Percentiles rank a stretch among this genome's conserved stretches.
These are phyloP conservation scores for Poeciliopsis prolifica DNA, from an alignment of 2,113 vertebrate genomes.

Conservation along the genomic window DNA sequence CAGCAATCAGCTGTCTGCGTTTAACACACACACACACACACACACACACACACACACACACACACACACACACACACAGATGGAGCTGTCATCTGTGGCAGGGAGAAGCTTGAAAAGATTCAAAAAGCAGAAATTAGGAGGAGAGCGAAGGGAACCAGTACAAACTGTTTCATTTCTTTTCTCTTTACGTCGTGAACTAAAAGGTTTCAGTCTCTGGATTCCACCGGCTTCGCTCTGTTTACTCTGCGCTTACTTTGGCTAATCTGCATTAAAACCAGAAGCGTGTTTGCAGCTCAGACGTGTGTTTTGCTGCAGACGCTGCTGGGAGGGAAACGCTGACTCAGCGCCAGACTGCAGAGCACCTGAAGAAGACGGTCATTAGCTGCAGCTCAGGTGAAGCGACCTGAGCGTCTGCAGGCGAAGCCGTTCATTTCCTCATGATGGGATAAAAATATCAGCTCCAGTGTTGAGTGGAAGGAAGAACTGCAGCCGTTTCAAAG, in stretches of 20 bases:
- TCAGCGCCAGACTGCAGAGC: conserved; percentile 27
- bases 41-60: neutral
- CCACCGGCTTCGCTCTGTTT: neutral
- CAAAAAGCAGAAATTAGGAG: too few species aligned
- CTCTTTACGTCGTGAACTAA: neutral
- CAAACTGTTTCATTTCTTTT: too few species aligned
- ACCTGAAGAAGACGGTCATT: conserved; percentile 32
- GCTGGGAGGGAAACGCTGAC: conserved; percentile 37
- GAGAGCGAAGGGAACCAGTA: too few species aligned
- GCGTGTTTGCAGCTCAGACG: conserved; percentile 17
- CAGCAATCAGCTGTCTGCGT: conserved; percentile 24
- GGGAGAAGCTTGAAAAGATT: too few species aligned
- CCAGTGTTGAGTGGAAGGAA: too few species aligned
- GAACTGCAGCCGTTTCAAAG: too few species aligned
- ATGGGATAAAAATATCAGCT: neutral
- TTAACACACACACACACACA: conserved; percentile 5
- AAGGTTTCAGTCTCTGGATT: neutral
- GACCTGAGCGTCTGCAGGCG: neutral
- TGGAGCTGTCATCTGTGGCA: too few species aligned
- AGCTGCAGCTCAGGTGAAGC: conserved; percentile 43
- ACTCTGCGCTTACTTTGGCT: neutral
- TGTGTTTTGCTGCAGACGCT: conserved; percentile 8
- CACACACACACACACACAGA: too few species aligned
- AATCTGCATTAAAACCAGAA: conserved; percentile 9
- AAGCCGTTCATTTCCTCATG: neutral